Percentiles rank a stretch among this genome's conserved stretches.
phyloP scores from a whole-genome alignment of 1,140 invertebrate genomes.

The Chrysomallon squamiferum region DNA sequence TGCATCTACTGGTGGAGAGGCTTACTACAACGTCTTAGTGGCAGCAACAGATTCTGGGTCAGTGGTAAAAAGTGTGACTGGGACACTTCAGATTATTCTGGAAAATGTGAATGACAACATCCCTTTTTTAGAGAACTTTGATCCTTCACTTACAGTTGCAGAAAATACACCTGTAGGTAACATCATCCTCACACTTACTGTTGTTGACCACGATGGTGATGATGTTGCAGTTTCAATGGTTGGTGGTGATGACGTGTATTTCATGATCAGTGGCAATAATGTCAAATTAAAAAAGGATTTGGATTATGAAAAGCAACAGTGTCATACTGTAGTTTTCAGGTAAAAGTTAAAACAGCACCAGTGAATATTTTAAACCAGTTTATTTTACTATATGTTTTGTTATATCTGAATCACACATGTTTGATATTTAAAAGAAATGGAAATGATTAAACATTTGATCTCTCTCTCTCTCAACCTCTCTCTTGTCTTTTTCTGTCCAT shows the following conservation, averaged over 20 bases:
- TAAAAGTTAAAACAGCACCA: no score
- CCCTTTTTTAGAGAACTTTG: conserved; percentile 67
- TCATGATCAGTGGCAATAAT: neutral
- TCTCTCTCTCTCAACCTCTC: no score
- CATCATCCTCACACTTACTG: neutral
- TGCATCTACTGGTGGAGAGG: conserved; percentile 51
- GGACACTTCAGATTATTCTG: conserved; percentile 76
- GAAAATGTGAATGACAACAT: conserved; percentile 94
- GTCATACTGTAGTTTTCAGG: neutral
- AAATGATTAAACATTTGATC: no score
- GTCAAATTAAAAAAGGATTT: neutral
- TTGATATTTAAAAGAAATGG: no score
- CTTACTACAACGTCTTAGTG: conserved; percentile 83
- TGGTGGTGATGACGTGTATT: neutral
- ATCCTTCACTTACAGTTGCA: neutral
- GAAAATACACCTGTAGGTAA: neutral
- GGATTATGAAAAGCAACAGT: neutral
- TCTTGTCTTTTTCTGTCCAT: no score
- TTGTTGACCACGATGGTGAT: neutral
- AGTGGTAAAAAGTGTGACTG: conserved; percentile 40
- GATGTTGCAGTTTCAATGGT: neutral
- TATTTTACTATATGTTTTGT: no score
- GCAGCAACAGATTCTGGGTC: conserved; percentile 69
- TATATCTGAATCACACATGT: no score
- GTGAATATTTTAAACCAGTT: no score